Evolutionary conservation across 2,888 invertebrate genomes (phyloP).

Genomic region (Electrophaes corylata): DNA sequence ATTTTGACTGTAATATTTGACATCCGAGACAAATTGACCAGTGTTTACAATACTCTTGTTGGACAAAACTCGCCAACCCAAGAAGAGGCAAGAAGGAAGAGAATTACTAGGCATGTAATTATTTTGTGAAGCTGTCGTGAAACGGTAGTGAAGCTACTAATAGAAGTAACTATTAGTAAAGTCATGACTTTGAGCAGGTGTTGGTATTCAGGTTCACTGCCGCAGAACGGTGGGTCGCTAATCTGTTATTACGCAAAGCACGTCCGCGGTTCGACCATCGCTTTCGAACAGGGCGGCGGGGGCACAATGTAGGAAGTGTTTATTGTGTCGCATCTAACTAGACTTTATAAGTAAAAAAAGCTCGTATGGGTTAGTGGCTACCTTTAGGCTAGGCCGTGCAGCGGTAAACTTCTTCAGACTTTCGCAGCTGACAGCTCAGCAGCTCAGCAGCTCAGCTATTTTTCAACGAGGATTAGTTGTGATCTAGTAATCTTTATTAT

Average conservation of each 20-base stretch:
- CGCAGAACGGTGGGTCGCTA: slow-evolving; percentile 25
- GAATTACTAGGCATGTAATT: no score
- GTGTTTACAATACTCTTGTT: no score
- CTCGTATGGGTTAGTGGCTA: not conserved
- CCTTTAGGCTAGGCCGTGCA: no score
- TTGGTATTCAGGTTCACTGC: slow-evolving; percentile 40
- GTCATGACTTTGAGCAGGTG: slow-evolving; percentile 11
- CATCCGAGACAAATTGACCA: no score
- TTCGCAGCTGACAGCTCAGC: no score
- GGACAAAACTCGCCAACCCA: not conserved
- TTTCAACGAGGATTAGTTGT: no score
- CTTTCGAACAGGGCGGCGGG: slow-evolving; percentile 36
- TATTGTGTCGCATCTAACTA: not conserved
- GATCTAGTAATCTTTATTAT: no score
- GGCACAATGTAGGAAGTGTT: slow-evolving; percentile 17
- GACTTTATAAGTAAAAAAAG: not conserved
- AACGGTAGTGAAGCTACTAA: no score
- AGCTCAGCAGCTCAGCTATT: no score
- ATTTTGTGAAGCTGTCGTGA: not conserved
- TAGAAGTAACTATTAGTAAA: slow-evolving; percentile 7
- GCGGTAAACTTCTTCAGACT: no score
- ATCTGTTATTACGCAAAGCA: slow-evolving; percentile 34
- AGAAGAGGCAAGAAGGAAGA: not conserved
- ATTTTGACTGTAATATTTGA: no score
- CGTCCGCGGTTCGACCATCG: slow-evolving; percentile 30